These are phyloP conservation scores for Heptranchias perlo DNA, from an alignment of 2,113 vertebrate species.

Conservation along the genomic window DNA sequence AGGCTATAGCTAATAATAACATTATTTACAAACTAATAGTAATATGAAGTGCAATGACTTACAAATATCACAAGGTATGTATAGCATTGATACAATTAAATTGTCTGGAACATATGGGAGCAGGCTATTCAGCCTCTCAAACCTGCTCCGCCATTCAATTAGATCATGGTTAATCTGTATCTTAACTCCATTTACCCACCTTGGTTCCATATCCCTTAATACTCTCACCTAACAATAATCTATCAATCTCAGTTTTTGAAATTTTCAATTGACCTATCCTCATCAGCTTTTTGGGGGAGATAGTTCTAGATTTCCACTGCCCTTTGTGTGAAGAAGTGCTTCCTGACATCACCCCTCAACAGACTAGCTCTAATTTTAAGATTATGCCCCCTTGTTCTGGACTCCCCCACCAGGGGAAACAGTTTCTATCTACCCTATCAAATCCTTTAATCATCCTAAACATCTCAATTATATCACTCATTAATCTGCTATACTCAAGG, in stretches of 20 bases:
- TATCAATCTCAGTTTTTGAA: background rate
- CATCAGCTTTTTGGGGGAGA: background rate
- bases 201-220: background rate
- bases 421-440: background rate
- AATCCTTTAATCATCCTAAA: background rate
- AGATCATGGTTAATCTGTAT: background rate
- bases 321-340: background rate
- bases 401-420: background rate
- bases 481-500: background rate
- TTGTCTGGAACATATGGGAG: background rate
- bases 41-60: background rate
- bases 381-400: background rate
- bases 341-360: too few relatives aligned
- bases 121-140: background rate
- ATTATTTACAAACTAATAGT: background rate
- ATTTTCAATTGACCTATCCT: background rate
- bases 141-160: background rate
- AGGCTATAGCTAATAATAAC: background rate
- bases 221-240: background rate
- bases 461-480: background rate
- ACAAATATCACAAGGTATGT: background rate
- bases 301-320: background rate
- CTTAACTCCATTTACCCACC: background rate
- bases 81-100: background rate
- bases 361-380: background rate